Base-by-base conservation (phyloP, 2,888 invertebrate species). In the Napeogenes inachia region DNA sequence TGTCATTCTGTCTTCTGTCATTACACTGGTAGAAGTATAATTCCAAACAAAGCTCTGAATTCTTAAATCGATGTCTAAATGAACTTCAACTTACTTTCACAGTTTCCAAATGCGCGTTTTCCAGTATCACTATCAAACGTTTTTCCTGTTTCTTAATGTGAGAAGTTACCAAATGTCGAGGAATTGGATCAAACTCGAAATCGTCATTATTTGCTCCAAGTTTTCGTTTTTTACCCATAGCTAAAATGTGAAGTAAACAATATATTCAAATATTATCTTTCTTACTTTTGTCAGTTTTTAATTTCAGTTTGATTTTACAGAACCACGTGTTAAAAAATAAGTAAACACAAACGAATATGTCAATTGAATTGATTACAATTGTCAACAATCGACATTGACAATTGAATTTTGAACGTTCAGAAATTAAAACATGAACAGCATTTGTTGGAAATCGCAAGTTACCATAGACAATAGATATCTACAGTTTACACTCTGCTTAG, bases 71-170 rank as follows among this genome's bases (percentile, higher is more conserved):
- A 56, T 42, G 3, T 50, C 13, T n/a, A 45, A 21, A 21, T 45
- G 42, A 35, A 45, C 57, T 63, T 59, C 62, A 64, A 61, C 70
- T 73, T 83, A 98, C 98, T 92, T 99, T 99, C 0, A 98, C 98
- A 54, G 97, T 96, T 91, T 99, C 99, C 59, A 99, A 85, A 76
- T 98, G 98, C 4, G 99, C 98, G 63, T 95, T 94, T 89, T 99
- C 99, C 60, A 99, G 87, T 63, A 99, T 94, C 50, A 99, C 93
- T 70, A 99, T 97, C 30, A 99, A 91, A 57, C 99, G 94, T 82
- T 98, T 97, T 74, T 97, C 97, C 84, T 95, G 94, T 72, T 96
- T 94, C 74, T 94, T 93, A 56, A 96, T 91, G 70, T 97, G 96
- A 21, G 93, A 91, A n/a, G 94, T 92, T 53, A 94, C 94, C 67